Evolutionary conservation across 2,888 invertebrate species (phyloP), one percentile per base, ranked within the genome.

Genomic region (Blera fallax): DNA sequence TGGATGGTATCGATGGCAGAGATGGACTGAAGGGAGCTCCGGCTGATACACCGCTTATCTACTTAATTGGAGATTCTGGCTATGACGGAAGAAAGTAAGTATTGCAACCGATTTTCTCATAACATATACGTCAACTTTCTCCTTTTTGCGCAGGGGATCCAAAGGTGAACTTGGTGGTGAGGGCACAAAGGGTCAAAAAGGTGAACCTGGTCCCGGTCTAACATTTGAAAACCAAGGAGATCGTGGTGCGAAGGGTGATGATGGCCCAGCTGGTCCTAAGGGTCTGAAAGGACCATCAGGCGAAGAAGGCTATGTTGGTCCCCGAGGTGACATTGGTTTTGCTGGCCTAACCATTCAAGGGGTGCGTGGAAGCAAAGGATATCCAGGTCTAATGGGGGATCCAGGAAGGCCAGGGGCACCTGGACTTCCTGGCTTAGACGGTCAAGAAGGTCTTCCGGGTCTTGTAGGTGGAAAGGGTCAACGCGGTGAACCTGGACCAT

Each of bases 331-430:
- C 18, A 58, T 91, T 0, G 94, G 95, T n/a, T 65, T 89, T 0
- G 91, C 92, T 5, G 94, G 95, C 45, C 90, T 89, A 7, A 90
- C 93, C 76, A 48, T 90, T 2, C 70, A 81, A 10, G 96, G 96
- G 21, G 91, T 93, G 0, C 88, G 91, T 29, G 97, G 97, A 14
- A 90, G 92, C 8, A 95, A 95, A 91, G 97, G 97, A 3, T 93
- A 94, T 87, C 92, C 93, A 0, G 97, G 97, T 34, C 91, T 94
- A 56, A 93, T 93, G 24, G 97, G 97, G 45, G 93, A 94, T 78
- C 90, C 91, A 43, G 95, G 97, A 14, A 94, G 93, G 0, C 92
- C 91, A 40, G 97, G 97, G 58, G 90, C 91, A 3, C 91, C 93
- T 4, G 96, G 96, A 34, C 89, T 89, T 8, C 90, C 92, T 76